phyloP scores from a whole-genome alignment of 2,797 vertebrate genomes.

The Meriones psammophilus region DNA sequence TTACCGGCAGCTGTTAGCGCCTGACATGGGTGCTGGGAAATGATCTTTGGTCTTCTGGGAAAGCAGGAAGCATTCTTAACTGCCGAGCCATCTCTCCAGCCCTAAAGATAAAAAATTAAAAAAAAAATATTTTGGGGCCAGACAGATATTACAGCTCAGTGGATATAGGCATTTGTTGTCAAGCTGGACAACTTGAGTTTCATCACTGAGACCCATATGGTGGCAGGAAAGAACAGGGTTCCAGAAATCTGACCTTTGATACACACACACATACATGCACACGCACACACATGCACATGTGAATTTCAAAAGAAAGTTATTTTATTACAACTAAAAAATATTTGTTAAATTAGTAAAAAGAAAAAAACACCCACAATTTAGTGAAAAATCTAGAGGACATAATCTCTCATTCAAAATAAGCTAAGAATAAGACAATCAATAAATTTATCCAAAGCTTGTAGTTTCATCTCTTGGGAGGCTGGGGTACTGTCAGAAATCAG shows the following conservation, averaged over 20 bases:
- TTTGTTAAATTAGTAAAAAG: not conserved
- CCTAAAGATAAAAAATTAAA: not conserved
- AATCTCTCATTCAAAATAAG: conserved; percentile 21
- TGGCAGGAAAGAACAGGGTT: not conserved
- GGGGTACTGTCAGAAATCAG: not conserved
- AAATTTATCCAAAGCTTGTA: not conserved
- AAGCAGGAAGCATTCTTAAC: not conserved
- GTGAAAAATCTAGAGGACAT: not conserved
- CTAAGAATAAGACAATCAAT: not conserved
- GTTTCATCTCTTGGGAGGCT: not conserved
- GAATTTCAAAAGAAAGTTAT: not conserved
- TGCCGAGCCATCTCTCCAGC: not conserved
- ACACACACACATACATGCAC: not conserved
- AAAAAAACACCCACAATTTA: not conserved
- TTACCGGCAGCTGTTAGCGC: not conserved
- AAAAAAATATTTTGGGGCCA: not conserved
- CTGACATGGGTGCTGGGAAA: not conserved
- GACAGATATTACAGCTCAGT: not conserved
- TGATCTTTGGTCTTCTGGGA: not conserved
- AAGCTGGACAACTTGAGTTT: not conserved
- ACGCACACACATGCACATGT: not conserved
- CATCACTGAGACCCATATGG: not conserved
- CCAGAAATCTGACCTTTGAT: not conserved
- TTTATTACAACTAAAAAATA: not conserved
- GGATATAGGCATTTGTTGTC: not conserved